Evolutionary conservation across 2,888 invertebrate genomes (phyloP).

Genomic region (Coenonympha glycerion): DNA sequence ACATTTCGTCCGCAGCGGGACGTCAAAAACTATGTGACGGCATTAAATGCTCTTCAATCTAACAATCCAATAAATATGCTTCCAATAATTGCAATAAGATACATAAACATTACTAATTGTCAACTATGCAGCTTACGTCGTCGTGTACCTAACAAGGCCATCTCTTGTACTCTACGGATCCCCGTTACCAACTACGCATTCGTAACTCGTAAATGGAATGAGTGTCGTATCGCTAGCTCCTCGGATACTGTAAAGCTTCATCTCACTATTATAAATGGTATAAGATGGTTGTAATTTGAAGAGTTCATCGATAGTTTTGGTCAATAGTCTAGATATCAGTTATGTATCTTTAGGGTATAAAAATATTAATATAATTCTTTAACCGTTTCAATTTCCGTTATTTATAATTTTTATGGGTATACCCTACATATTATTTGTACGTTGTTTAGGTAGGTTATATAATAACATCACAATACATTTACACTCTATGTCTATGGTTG

Average conservation of each 20-base stretch:
- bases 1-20: constrained; percentile 49
- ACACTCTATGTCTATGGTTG: constrained; percentile 46
- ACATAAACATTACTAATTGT: constrained; percentile 43
- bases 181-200: constrained; percentile 40
- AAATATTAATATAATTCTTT: constrained; percentile 61
- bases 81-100: constrained; percentile 43
- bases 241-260: constrained; percentile 53
- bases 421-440: constrained; percentile 68
- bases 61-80: constrained; percentile 52
- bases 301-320: constrained; percentile 47
- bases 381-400: constrained; percentile 42
- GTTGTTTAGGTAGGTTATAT: constrained; percentile 56
- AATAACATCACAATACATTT: constrained; percentile 59
- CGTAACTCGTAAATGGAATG: constrained; percentile 68
- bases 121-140: constrained; percentile 49
- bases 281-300: constrained; percentile 34
- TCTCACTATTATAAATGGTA: constrained; percentile 50
- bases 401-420: constrained; percentile 54
- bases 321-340: constrained; percentile 54
- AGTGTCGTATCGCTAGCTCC: constrained; percentile 48
- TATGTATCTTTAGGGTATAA: constrained; percentile 65
- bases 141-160: constrained; percentile 61
- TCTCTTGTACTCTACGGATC: constrained; percentile 65
- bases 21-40: constrained; percentile 53
- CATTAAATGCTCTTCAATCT: constrained; percentile 59